Base-by-base conservation (phyloP, 2,113 vertebrate species). In the Rhombomys opimus region DNA sequence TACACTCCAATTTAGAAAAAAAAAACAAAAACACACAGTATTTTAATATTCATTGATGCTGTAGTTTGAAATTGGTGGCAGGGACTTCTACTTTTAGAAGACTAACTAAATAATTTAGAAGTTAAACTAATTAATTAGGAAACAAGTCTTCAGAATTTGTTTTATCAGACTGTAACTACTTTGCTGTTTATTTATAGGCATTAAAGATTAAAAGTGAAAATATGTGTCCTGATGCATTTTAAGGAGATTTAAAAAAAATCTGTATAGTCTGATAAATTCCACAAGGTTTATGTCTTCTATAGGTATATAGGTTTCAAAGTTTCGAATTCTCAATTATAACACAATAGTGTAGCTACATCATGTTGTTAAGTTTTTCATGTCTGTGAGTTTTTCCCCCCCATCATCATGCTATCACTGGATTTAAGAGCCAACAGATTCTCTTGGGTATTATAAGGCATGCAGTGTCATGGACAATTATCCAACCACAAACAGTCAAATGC, bases 21-120 rank as follows among this genome's bases (percentile, higher is more conserved):
- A 92, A 73, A 41, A n/a, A 35, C 95, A 95, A 72, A 3, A 93
- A 92, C 32, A 0, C 59, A 81, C 80, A 89, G 17, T 85, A 13
- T 17, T 61, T 32, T 13, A 77, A 23, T 57, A 41, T 41, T 38
- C 0, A 0, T 38, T 67, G 77, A 73, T 2, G 1, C 15, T 54
- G 88, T 85, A 89, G 76, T 90, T 95, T 94, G 57, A 87, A 96
- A 92, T 41, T 15, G 86, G 85, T 1, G 0, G 2, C 20, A 96
- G 1, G 84, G 54, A 86, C 14, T 3, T 95, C 67, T 77, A 87
- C 73, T 61, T 90, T 91, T 92, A 96, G 91, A 88, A 96, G 75
- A 15, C 95, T 96, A 92, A 87, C 70, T 67, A 88, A 98, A 95
- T 95, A 91, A 98, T 73, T 50, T 77, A 32, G 70, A 81, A 96